Conservation (phyloP, 2,888 invertebrate species). For the Leptinotarsa juncta region DNA sequence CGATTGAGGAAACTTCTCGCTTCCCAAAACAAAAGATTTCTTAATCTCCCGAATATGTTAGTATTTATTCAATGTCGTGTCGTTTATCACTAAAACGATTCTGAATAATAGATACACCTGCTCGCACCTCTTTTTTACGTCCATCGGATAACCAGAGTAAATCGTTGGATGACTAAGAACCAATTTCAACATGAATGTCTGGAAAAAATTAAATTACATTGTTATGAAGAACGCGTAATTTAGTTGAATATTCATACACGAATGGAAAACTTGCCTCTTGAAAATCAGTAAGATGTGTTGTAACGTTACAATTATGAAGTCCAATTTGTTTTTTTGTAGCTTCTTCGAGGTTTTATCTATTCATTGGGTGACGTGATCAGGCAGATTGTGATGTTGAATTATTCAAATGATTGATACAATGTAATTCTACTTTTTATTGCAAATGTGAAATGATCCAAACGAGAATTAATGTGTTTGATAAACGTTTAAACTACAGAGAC, state of each 20-base stretch:
- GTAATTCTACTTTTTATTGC: too few species aligned
- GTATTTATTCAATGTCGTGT: background rate
- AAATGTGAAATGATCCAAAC: too few species aligned
- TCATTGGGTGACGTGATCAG: background rate
- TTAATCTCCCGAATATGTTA: background rate
- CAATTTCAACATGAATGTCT: conserved; percentile 15
- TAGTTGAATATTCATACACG: conserved; percentile 15
- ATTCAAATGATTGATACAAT: background rate
- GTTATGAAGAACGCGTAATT: background rate
- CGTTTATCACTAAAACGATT: conserved; percentile 4
- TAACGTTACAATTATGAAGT: background rate
- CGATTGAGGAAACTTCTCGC: background rate
- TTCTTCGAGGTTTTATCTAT: background rate
- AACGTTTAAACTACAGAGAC: too few species aligned
- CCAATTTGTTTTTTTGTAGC: background rate
- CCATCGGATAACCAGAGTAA: conserved; percentile 17
- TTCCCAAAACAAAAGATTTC: background rate
- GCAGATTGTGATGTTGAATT: background rate
- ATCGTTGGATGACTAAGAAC: conserved; percentile 22
- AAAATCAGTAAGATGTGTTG: background rate
- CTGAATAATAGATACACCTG: background rate
- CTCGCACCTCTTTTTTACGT: conserved; percentile 21
- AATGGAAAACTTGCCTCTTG: background rate
- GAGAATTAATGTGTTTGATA: too few species aligned
- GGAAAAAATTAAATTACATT: background rate